These are phyloP conservation scores for Limnephilus marmoratus DNA, from an alignment of 2,888 invertebrate species.

Conservation along the genomic window DNA sequence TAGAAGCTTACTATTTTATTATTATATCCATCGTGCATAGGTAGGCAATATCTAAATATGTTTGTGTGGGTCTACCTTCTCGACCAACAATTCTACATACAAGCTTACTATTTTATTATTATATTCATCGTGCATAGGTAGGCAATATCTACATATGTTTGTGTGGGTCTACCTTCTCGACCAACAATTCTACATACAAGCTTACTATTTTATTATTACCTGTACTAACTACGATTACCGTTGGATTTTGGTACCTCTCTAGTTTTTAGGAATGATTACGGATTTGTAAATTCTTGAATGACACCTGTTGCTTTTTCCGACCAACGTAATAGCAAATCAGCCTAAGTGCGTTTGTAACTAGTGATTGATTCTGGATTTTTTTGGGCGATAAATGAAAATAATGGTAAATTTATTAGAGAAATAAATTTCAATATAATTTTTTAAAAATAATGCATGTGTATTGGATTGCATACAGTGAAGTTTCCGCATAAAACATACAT, in stretches of 20 bases:
- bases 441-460: no score
- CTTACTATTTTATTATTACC: neutral
- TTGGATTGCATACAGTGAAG: no score
- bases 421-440: no score
- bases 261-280: neutral
- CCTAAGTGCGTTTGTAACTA: no score
- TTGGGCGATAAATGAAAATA: no score
- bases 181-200: neutral
- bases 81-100: neutral
- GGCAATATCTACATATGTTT: neutral
- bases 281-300: neutral
- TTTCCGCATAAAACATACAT: no score
- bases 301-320: no score
- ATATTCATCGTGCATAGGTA: neutral
- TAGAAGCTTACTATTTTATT: neutral
- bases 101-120: neutral
- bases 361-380: no score
- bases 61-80: neutral
- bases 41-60: neutral
- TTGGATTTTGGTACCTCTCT: neutral
- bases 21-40: neutral
- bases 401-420: no score
- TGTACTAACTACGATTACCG: neutral
- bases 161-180: neutral
- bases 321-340: no score